Conservation (phyloP, 2,113 vertebrate genomes). For the Oenanthe melanoleuca region DNA sequence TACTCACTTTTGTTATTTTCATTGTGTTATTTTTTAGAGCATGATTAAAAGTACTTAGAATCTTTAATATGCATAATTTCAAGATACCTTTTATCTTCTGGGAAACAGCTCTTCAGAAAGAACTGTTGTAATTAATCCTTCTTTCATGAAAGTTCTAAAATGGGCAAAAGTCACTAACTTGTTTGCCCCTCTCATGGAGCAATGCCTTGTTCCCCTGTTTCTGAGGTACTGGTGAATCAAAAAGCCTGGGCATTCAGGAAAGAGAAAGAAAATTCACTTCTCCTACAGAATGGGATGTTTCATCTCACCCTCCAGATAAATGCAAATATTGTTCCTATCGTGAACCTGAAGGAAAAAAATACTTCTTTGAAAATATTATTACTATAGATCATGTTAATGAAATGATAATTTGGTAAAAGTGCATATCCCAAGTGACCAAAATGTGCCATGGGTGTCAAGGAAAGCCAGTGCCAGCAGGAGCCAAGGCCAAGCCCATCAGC, state of each 20-base stretch:
- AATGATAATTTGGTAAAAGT: background rate
- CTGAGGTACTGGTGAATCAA: background rate
- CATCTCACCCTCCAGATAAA: background rate
- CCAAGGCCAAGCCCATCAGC: background rate
- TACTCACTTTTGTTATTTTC: background rate
- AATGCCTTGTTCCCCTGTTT: background rate
- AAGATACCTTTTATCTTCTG: background rate
- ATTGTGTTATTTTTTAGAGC: background rate
- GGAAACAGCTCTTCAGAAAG: background rate
- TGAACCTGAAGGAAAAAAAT: background rate
- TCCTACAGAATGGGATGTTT: background rate
- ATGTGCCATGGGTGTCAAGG: accelerated
- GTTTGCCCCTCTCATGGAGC: background rate
- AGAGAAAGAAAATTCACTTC: background rate
- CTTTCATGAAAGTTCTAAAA: background rate
- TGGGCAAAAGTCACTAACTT: background rate
- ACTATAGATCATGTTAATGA: background rate
- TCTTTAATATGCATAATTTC: background rate
- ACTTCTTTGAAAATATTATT: background rate
- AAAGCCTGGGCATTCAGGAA: background rate
- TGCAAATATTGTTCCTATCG: background rate
- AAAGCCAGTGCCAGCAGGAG: background rate
- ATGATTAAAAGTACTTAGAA: background rate
- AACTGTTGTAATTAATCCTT: background rate
- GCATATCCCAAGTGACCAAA: background rate